A percentile compares a stretch with the other conserved stretches of the same genome.
Conservation (phyloP, 2,113 vertebrate species). For the Engystomops pustulosus region DNA sequence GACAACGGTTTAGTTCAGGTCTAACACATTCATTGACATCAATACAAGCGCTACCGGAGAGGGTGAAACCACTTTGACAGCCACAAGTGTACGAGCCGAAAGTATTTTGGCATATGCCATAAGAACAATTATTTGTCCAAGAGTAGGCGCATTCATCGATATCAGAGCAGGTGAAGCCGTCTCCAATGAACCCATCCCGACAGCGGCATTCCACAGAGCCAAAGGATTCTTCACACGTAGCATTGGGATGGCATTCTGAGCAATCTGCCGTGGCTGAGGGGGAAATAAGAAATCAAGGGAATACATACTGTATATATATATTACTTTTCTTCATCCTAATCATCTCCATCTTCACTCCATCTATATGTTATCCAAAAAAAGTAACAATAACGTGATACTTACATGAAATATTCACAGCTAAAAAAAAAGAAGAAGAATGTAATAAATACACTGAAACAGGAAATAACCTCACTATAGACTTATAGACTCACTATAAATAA, state of each 20-base stretch:
- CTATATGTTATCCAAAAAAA: too few species aligned
- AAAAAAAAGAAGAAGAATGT: too few species aligned
- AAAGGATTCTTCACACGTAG: conserved; percentile 38
- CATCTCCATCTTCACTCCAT: too few species aligned
- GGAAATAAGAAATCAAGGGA: not conserved
- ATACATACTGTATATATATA: not conserved
- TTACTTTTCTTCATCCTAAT: too few species aligned
- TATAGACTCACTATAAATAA: too few species aligned
- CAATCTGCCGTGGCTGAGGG: conserved; percentile 50
- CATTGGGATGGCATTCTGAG: conserved; percentile 63
- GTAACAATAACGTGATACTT: too few species aligned
- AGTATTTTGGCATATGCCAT: conserved; percentile 56
- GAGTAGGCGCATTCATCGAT: conserved; percentile 60
- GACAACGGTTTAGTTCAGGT: conserved; percentile 53
- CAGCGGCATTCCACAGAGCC: conserved; percentile 56
- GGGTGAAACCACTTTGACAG: conserved; percentile 50
- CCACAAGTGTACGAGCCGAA: conserved; percentile 54
- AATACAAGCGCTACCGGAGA: conserved; percentile 31
- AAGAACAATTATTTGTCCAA: conserved; percentile 19
- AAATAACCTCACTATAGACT: too few species aligned
- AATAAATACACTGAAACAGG: too few species aligned
- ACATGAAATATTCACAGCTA: too few species aligned
- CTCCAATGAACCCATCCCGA: conserved; percentile 62
- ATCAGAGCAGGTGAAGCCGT: conserved; percentile 61
- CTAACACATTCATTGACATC: conserved; percentile 63